phyloP scores from a whole-genome alignment of 2,113 vertebrate genomes.

The Epinephelus fuscoguttatus region DNA sequence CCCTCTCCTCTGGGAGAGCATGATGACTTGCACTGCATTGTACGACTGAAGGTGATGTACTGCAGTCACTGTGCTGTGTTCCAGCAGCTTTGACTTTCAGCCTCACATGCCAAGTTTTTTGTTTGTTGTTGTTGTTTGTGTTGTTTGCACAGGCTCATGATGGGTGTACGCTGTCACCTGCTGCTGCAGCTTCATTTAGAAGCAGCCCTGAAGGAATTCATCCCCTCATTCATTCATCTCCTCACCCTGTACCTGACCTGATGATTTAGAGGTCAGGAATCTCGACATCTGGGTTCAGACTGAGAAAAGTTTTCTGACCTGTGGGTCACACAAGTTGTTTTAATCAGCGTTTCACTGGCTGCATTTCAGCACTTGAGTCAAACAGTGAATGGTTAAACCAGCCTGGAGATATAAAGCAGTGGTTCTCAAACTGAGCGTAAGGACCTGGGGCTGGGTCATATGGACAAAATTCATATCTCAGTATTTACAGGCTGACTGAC shows the following conservation, averaged over 20 bases:
- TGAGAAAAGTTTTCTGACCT: neutral
- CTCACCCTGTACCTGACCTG: neutral
- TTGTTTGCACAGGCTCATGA: neutral
- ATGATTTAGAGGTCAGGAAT: neutral
- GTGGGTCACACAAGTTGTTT: neutral
- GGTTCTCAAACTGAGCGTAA: neutral
- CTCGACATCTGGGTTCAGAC: neutral
- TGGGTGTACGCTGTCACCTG: neutral
- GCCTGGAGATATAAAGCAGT: neutral
- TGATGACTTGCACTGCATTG: constrained; percentile 67
- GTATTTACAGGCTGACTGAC: no score
- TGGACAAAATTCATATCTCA: no score
- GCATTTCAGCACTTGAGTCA: neutral
- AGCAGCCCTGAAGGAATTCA: neutral
- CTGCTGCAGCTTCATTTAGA: neutral
- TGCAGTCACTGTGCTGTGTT: constrained; percentile 35
- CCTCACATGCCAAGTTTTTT: neutral
- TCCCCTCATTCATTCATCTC: neutral
- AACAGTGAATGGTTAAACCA: neutral
- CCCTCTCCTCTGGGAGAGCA: constrained; percentile 24
- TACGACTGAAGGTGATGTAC: constrained; percentile 54
- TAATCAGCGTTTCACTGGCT: neutral
- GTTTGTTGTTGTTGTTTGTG: neutral
- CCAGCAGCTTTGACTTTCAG: constrained; percentile 51
- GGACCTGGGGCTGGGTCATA: no score